A percentile compares a stretch with the other conserved stretches of the same genome.
Evolutionary conservation across 2,888 invertebrate genomes (phyloP).

Genomic region (Oligia latruncula): DNA sequence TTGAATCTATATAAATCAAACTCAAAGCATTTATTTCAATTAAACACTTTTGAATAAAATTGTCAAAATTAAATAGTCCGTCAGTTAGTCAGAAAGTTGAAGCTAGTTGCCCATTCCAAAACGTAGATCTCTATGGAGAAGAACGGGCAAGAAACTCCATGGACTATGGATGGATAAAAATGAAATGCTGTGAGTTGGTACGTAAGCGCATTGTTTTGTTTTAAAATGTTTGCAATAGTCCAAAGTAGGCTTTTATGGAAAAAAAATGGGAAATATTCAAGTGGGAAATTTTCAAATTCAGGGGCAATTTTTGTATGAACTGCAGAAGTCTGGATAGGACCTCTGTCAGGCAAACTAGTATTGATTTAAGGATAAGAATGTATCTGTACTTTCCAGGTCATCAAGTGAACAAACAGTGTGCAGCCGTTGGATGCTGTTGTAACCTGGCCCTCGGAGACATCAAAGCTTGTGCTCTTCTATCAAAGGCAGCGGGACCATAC

Average conservation of each 20-base stretch:
- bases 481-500: conserved; percentile 87
- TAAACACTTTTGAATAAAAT: no score
- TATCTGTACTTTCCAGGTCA: conserved; percentile 74
- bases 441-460: conserved; percentile 88
- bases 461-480: conserved; percentile 80
- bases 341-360: not conserved
- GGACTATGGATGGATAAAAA: not conserved
- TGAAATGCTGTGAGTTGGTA: not conserved
- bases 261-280: not conserved
- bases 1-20: not conserved
- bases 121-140: no score
- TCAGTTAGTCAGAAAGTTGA: no score
- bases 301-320: not conserved
- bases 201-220: not conserved
- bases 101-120: no score
- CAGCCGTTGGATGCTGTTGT: conserved; percentile 89
- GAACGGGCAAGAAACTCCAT: no score
- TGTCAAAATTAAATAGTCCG: no score
- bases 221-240: not conserved
- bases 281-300: no score
- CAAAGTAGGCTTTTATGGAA: not conserved
- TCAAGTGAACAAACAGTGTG: conserved; percentile 86
- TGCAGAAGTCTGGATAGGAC: not conserved
- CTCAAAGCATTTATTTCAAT: no score
- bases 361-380: not conserved